phyloP scores from a whole-genome alignment of 2,113 vertebrate species.

The Campylorhamphus procurvoides region DNA sequence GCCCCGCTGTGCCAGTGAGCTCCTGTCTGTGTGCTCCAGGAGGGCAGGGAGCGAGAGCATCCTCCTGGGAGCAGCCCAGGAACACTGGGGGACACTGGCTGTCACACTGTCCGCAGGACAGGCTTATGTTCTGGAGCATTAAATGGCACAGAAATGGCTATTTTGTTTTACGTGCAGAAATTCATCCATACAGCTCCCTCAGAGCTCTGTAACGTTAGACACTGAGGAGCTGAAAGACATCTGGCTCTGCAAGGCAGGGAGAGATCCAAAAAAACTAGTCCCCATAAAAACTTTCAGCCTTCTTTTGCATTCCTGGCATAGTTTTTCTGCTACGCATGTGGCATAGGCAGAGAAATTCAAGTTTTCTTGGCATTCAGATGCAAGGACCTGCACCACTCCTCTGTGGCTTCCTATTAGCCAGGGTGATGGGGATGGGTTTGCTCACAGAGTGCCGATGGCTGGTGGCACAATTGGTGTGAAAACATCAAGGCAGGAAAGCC shows the following conservation, averaged over 20 bases:
- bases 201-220: not conserved
- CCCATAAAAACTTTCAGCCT: not conserved
- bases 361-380: not conserved
- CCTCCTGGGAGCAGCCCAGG: not conserved
- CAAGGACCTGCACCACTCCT: not conserved
- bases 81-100: not conserved
- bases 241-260: constrained; percentile 2
- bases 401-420: not conserved
- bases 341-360: not conserved
- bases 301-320: constrained; percentile 10
- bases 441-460: not conserved
- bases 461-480: not conserved
- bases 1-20: not conserved
- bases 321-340: not conserved
- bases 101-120: not conserved
- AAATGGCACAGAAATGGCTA: not conserved
- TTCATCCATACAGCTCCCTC: not conserved
- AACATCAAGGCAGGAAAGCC: not conserved
- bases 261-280: not conserved
- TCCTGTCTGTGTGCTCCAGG: rapidly evolving
- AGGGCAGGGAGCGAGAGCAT: not conserved
- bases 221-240: not conserved
- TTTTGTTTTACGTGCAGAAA: not conserved
- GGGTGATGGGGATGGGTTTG: not conserved
- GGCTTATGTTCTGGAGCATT: not conserved